Percentiles rank a stretch among this genome's conserved stretches.
Evolutionary conservation across 2,113 vertebrate genomes (phyloP).

Genomic region (Nerophis lumbriciformis): DNA sequence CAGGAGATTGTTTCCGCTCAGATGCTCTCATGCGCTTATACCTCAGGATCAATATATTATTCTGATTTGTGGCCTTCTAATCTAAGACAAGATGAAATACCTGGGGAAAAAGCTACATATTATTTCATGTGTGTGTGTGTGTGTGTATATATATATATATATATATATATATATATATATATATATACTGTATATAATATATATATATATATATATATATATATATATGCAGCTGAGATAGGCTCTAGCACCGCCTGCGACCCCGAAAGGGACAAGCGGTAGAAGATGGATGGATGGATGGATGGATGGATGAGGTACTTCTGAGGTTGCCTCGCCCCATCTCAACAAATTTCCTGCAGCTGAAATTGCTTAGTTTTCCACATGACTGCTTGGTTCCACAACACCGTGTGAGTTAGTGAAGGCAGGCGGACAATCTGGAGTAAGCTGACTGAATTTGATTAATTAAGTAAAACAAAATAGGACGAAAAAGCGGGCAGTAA

Average conservation of each 20-base stretch:
- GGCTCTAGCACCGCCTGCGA: no score
- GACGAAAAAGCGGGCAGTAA: neutral
- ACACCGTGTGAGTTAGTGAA: constrained; percentile 22
- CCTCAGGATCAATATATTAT: constrained; percentile 9
- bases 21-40: neutral
- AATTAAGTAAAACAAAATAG: constrained; percentile 19
- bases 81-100: constrained; percentile 16
- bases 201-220: no score
- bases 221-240: no score
- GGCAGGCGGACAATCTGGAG: constrained; percentile 18
- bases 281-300: no score
- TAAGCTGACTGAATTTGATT: constrained; percentile 42
- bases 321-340: constrained; percentile 32
- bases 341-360: constrained; percentile 48
- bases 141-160: no score
- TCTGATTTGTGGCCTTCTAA: constrained; percentile 14
- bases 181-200: no score
- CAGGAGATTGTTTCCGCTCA: constrained; percentile 9
- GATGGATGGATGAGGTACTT: constrained; percentile 27
- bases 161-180: no score
- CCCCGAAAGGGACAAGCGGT: no score
- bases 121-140: neutral
- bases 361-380: constrained; percentile 66
- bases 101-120: constrained; percentile 6
- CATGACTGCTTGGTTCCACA: constrained; percentile 46